A percentile compares a stretch with the other conserved stretches of the same genome.
These are phyloP conservation scores for Sarcophaga carnaria DNA, from an alignment of 2,888 invertebrate species.

Conservation along the genomic window DNA sequence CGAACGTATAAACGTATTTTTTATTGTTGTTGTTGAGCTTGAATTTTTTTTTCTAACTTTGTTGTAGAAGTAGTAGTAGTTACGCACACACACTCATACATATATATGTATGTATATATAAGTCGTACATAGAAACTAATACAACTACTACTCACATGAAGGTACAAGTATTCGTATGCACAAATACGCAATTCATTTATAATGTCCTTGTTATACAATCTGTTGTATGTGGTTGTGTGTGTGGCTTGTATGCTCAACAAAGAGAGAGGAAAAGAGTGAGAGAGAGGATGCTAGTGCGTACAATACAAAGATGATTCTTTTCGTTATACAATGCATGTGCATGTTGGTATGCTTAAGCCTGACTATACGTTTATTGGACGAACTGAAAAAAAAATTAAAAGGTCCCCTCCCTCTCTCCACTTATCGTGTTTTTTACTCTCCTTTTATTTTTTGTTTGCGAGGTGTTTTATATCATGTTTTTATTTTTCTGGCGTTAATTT, in stretches of 20 bases:
- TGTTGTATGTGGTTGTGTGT: slow-evolving; percentile 39
- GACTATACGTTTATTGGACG: background rate
- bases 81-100: no score
- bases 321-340: slow-evolving; percentile 17
- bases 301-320: no score
- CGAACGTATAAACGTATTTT: background rate
- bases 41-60: background rate
- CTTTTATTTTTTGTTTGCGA: background rate
- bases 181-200: slow-evolving; percentile 53
- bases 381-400: slow-evolving; percentile 21
- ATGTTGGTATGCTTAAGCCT: slow-evolving; percentile 67
- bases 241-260: slow-evolving; percentile 11
- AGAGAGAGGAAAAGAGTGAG: background rate
- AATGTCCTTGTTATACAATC: slow-evolving; percentile 63
- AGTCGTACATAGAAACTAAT: no score
- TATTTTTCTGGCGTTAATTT: slow-evolving; percentile 77
- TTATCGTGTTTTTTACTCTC: slow-evolving; percentile 48
- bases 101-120: no score
- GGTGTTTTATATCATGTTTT: slow-evolving; percentile 68
- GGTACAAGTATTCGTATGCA: background rate
- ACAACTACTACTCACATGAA: no score
- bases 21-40: background rate
- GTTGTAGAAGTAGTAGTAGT: no score
- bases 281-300: background rate
- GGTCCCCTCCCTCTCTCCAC: slow-evolving; percentile 9